Evolutionary conservation across 2,888 invertebrate genomes (phyloP).

Genomic region (Phyllotreta cruciferae): DNA sequence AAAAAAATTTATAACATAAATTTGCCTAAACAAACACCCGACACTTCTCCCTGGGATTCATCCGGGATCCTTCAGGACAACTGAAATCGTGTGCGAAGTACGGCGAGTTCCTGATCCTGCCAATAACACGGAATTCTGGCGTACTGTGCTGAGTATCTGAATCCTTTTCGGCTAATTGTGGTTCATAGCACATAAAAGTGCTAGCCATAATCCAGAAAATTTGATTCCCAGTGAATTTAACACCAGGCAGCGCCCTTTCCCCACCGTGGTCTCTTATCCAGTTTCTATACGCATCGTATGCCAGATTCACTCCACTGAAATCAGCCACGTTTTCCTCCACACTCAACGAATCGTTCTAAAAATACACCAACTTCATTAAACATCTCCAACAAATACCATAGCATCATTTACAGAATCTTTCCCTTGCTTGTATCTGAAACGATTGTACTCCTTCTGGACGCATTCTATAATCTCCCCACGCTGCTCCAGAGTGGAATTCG

Average conservation of each 20-base stretch:
- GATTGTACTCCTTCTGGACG: slow-evolving; percentile 44
- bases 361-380: slow-evolving; percentile 26
- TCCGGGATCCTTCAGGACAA: slow-evolving; percentile 45
- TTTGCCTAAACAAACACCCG: slow-evolving; percentile 33
- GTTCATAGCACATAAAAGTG: slow-evolving; percentile 46
- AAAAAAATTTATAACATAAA: slow-evolving; percentile 1
- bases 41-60: slow-evolving; percentile 51
- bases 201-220: slow-evolving; percentile 59
- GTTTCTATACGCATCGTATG: slow-evolving; percentile 79
- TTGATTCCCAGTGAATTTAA: slow-evolving; percentile 70
- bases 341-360: slow-evolving; percentile 79
- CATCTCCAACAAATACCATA: not conserved
- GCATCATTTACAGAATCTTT: slow-evolving; percentile 36
- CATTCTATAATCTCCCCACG: slow-evolving; percentile 42
- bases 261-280: slow-evolving; percentile 72
- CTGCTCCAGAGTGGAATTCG: not conserved
- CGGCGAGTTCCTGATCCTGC: slow-evolving; percentile 44
- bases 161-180: slow-evolving; percentile 35
- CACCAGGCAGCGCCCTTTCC: slow-evolving; percentile 69
- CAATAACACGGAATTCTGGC: slow-evolving; percentile 43
- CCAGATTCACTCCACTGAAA: slow-evolving; percentile 87
- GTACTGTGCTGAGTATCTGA: slow-evolving; percentile 36
- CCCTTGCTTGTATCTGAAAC: slow-evolving; percentile 33
- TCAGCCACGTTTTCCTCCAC: slow-evolving; percentile 93
- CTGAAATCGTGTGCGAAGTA: slow-evolving; percentile 49